Evolutionary conservation across 2,797 vertebrate species (phyloP), one percentile per base, ranked within the genome.

Genomic region (Strix occidentalis): DNA sequence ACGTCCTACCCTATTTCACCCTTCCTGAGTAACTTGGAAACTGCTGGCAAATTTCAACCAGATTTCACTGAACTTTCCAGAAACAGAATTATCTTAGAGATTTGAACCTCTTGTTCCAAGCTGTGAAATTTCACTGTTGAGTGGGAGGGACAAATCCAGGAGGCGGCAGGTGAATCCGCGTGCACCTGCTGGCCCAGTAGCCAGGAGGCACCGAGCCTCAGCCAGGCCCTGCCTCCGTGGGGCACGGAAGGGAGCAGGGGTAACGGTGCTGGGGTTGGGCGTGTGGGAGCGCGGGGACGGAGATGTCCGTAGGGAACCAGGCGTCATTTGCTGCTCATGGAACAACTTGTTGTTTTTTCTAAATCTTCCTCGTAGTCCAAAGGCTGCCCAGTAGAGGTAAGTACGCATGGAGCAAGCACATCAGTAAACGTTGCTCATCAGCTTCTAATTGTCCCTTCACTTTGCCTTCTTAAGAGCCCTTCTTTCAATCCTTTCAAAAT

Each of bases 331-430:
- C 87, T 94, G 94, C 95, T 97, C 94, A 94, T 5, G 5, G 69
- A 95, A 94, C 82, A 69, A 86, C 29, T 84, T 96, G 58, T 91
- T 96, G 90, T 96, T 93, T 95, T 96, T 74, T 86, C 95, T 92
- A n/a, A 87, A 53, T 61, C 87, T 87, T 80, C 93, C 95, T 75
- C 57, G 0, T 90, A 57, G 95, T 83, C 88, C 88, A 79, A 58
- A 90, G 93, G 88, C 95, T 96, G 91, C 56, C 69, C 75, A 1
- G 69, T 39, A 6, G 64, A 94, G 95, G 94, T 97, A 80, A 97
- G 96, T 96, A 69, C 2, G 74, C 94, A 94, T 92, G 93, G 92
- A 97, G 87, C 79, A 19, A 39, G 76, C 90, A 43, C 66, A 75
- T 45, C 74, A 31, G 93, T 74, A 63, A 93, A 65, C 3, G 75